Conservation (phyloP, 2,888 invertebrate species). For the Exephanes ischioxanthus region DNA sequence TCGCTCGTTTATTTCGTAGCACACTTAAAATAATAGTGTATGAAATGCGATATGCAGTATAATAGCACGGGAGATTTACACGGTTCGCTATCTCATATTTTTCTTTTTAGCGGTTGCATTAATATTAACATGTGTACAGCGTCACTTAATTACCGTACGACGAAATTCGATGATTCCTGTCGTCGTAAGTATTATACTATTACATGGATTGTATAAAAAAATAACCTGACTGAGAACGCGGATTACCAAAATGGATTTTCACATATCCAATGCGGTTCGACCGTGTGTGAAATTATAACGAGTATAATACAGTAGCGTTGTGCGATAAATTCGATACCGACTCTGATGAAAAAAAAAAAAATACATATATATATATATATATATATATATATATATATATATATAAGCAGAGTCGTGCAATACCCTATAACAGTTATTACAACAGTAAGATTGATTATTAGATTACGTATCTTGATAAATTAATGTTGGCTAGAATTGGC, state of each 20-base stretch:
- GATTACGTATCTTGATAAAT: constrained; percentile 44
- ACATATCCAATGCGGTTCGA: constrained; percentile 16
- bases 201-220: constrained; percentile 70
- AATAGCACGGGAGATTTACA: constrained; percentile 59
- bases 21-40: constrained; percentile 43
- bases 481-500: constrained; percentile 60
- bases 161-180: constrained; percentile 46
- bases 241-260: constrained; percentile 43
- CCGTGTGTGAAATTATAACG: constrained; percentile 46
- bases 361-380: no score
- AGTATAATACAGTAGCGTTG: constrained; percentile 61
- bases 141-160: constrained; percentile 45
- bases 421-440: constrained; percentile 32
- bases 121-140: constrained; percentile 74
- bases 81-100: constrained; percentile 36
- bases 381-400: no score
- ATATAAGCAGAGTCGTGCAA: constrained; percentile 25
- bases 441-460: constrained; percentile 35
- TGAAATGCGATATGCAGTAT: constrained; percentile 42
- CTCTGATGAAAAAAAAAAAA: neutral
- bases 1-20: constrained; percentile 27
- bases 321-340: constrained; percentile 46
- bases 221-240: constrained; percentile 64
- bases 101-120: constrained; percentile 44
- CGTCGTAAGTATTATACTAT: constrained; percentile 58